Evolutionary conservation across 2,797 vertebrate genomes (phyloP), one percentile per base, ranked within the genome.

Genomic region (Myotis vivesi): DNA sequence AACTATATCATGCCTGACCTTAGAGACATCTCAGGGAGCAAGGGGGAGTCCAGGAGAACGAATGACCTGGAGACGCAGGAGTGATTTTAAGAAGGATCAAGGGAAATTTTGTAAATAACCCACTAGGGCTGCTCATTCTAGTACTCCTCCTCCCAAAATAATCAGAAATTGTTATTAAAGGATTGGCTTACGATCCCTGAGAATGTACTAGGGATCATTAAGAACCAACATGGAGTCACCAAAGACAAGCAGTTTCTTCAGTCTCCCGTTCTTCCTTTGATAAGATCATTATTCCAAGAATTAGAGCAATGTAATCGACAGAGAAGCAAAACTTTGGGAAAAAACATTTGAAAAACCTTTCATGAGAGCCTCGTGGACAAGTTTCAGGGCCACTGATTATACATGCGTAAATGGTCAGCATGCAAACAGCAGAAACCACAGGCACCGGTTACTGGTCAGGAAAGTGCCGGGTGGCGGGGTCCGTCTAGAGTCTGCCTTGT

Each of bases 1-100:
- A 68, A n/a, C 55, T 62, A 6, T 51, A 33, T 68, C 17, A 22
- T 76, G 51, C 30, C 33, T 59, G 92, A n/a, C 80, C 64, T 75
- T 51, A 55, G 22, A 80, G 66, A 80, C 75, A 71, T 75, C 38
- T 79, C n/a, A 33, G 75, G 68, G n/a, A 89, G 19, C 55, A 44
- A 76, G 17, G 71, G 1, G 17, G 46, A 23, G 41, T 9, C 23
- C 75, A 89, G 22, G 46, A 83, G 44, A 89, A 72, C 8, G 0
- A 38, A 89, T 22, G 36, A 36, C 11, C 17, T 80, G 8, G 44
- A 57, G 44, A 41, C 53, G 2, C 16, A 41, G 49, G 62, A 19
- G 30, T 89, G 55, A 81, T 80, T 89, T 88, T 89, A 68, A 94
- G 38, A 80, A 5, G 38, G 69, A 89, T 51, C 84, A 81, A 77